phyloP scores from a whole-genome alignment of 2,113 vertebrate genomes.

The Vireo altiloquus region DNA sequence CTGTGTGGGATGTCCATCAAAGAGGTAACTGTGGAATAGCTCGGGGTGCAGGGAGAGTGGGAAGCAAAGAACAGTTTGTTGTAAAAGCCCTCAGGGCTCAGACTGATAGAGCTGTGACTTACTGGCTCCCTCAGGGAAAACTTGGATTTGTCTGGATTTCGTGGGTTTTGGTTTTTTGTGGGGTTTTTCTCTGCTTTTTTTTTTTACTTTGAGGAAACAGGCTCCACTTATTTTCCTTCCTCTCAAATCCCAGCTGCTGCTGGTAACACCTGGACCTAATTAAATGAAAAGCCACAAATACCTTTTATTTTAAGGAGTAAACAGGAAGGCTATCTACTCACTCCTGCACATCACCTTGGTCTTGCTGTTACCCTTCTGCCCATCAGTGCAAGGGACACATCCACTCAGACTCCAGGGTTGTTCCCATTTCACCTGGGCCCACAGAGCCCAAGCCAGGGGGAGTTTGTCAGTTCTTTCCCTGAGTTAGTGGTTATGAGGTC shows the following conservation, averaged over 20 bases:
- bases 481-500: background rate
- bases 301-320: background rate
- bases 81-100: background rate
- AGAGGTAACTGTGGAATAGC: slow-evolving; percentile 16
- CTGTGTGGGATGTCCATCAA: background rate
- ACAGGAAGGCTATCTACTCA: background rate
- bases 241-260: background rate
- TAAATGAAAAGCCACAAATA: background rate
- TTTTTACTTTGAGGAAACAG: background rate
- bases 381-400: background rate
- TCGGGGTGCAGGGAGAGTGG: background rate
- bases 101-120: background rate
- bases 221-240: background rate
- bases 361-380: background rate
- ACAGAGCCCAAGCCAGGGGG: fast-evolving
- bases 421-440: background rate
- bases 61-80: background rate
- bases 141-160: background rate
- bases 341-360: background rate
- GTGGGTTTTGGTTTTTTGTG: background rate
- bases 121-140: background rate
- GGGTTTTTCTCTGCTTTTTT: background rate
- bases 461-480: background rate
- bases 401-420: background rate
- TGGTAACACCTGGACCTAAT: background rate